Conservation (phyloP, 2,113 vertebrate species). For the Pelobates fuscus region DNA sequence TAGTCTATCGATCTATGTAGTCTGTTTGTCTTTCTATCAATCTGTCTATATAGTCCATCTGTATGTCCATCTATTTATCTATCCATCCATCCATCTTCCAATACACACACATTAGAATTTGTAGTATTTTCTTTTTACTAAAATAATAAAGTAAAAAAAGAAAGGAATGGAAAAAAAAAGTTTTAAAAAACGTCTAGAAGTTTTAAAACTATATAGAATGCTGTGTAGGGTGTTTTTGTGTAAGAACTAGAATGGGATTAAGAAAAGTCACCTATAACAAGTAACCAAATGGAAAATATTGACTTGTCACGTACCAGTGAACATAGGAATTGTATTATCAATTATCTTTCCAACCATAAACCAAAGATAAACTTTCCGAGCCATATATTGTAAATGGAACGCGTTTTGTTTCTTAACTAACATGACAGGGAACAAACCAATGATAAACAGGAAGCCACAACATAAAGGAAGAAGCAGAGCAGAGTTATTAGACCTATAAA, state of each 20-base stretch:
- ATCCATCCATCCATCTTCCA: too few species aligned
- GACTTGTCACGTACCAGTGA: slow-evolving; percentile 13
- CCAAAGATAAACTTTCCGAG: not conserved
- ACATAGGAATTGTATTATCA: slow-evolving; percentile 21
- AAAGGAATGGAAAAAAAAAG: too few species aligned
- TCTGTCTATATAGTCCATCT: too few species aligned
- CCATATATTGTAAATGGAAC: not conserved
- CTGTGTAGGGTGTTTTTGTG: too few species aligned
- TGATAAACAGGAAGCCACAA: not conserved
- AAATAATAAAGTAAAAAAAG: too few species aligned
- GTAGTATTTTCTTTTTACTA: too few species aligned
- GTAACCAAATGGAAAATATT: slow-evolving; percentile 28
- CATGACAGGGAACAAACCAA: not conserved
- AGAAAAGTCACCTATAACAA: slow-evolving; percentile 1
- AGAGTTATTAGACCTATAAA: not conserved
- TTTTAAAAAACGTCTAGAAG: too few species aligned
- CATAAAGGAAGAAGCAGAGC: not conserved
- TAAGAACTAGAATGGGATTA: not conserved
- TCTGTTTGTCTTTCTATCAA: too few species aligned
- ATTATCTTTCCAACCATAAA: slow-evolving; percentile 24
- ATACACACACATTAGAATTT: too few species aligned
- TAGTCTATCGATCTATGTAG: too few species aligned
- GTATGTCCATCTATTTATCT: too few species aligned
- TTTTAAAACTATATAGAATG: too few species aligned
- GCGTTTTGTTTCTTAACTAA: slow-evolving; percentile 5